Evolutionary conservation across 2,888 invertebrate genomes (phyloP), one percentile per base, ranked within the genome.

Genomic region (Nemoura dubitans): DNA sequence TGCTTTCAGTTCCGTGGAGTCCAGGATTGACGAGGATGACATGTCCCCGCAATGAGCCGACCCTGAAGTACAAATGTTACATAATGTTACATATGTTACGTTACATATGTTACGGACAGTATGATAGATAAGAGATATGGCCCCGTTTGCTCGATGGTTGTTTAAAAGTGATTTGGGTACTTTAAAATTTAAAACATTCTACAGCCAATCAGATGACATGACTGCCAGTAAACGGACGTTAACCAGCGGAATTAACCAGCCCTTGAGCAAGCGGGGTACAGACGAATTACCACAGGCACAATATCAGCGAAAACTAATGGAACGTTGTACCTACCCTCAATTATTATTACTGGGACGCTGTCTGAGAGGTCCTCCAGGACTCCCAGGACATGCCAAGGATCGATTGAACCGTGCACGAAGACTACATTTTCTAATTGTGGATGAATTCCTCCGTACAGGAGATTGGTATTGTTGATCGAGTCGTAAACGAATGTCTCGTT

Each of bases 361-460:
- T 14, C 26, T 2, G 76, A 77, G 25, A 80, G 83, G 78, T 83
- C 78, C 88, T 92, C 90, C 16, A 93, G 90, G 25, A 94, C 90
- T 14, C 94, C 92, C 0, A 94, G 90, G 43, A 91, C 90, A 89
- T 93, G 93, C 93, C 94, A 94, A 0, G 94, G 94, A 90, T 94
- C 94, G 83, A 93, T 89, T 43, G 93, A 92, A 5, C 94, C 94
- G 89, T 94, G 94, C 0, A 93, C 92, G 89, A 94, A 94, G n/a
- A 94, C 92, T 0, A 94, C 93, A 28, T 93, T 92, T 0, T 91
- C 92, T 0, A 94, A 92, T 88, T 93, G 93, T 1, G 93, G 93
- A n/a, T 89, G 89, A 82, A 90, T 88, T 76, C 92, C 93, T 42
- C 93, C 93, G 88, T 93, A 94, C 86, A 93, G 89, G 42, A 91